phyloP scores from a whole-genome alignment of 1,140 invertebrate genomes.

The Rhizoglyphus robini region DNA sequence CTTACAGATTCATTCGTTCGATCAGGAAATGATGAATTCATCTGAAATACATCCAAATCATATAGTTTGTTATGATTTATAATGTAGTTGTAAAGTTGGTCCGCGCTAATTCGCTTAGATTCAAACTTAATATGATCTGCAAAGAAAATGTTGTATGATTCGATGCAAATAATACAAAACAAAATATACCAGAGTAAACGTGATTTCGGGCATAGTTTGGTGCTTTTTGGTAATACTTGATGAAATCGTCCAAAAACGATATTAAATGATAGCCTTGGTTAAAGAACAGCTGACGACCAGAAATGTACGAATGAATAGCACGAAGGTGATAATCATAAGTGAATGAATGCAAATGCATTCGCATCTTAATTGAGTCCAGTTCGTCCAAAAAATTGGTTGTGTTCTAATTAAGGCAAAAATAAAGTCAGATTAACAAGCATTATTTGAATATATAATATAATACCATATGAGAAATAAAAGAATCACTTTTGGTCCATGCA shows the following conservation, averaged over 20 bases:
- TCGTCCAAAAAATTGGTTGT: conserved; percentile 56
- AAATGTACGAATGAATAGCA: conserved; percentile 54
- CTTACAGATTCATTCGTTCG: not conserved
- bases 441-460: conserved; percentile 10
- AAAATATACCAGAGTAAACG: conserved; percentile 51
- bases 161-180: too few relatives aligned
- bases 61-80: conserved; percentile 53
- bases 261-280: conserved; percentile 56
- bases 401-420: conserved; percentile 40
- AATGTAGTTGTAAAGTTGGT: conserved; percentile 56
- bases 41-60: conserved; percentile 51
- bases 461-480: not conserved
- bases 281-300: conserved; percentile 45
- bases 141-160: not conserved
- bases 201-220: conserved; percentile 67
- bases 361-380: conserved; percentile 54
- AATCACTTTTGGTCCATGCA: conserved; percentile 16
- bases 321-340: conserved; percentile 73
- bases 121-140: conserved; percentile 20
- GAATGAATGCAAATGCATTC: conserved; percentile 69
- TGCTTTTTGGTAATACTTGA: conserved; percentile 65
- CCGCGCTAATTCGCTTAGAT: conserved; percentile 46
- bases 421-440: conserved; percentile 13
- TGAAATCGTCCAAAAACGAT: conserved; percentile 64
- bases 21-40: conserved; percentile 40